A percentile compares a stretch with the other conserved stretches of the same genome.
Evolutionary conservation across 1,140 invertebrate species (phyloP).

Genomic region (Argopecten irradians): DNA sequence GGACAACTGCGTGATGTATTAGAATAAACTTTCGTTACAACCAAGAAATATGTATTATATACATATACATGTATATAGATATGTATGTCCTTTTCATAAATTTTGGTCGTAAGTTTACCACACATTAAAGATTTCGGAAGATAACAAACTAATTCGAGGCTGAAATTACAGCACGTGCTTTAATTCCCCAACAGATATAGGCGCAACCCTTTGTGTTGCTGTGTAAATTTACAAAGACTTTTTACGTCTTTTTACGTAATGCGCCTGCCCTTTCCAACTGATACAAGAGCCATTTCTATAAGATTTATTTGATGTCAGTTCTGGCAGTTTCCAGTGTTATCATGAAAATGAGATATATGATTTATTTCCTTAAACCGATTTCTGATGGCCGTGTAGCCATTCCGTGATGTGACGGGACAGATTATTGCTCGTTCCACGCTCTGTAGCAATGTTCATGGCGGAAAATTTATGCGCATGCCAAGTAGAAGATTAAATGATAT

Average conservation of each 20-base stretch:
- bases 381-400: neutral
- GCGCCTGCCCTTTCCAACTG: neutral
- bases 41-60: too few relatives aligned
- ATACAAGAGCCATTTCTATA: neutral
- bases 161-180: neutral
- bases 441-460: slow-evolving; percentile 3
- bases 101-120: too few relatives aligned
- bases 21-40: too few relatives aligned
- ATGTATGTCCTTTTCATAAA: too few relatives aligned
- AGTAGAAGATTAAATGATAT: slow-evolving; percentile 23
- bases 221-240: neutral
- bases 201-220: neutral
- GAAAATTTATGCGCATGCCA: slow-evolving; percentile 21
- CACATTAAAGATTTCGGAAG: neutral
- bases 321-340: neutral
- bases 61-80: too few relatives aligned
- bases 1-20: too few relatives aligned
- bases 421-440: neutral
- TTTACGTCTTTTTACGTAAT: neutral
- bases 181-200: neutral
- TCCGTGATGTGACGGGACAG: neutral
- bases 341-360: slow-evolving; percentile 9
- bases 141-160: neutral
- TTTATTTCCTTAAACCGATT: slow-evolving; percentile 6
- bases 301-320: neutral